phyloP scores from a whole-genome alignment of 2,797 vertebrate species.

The Paratrypauchen microcephalus region DNA sequence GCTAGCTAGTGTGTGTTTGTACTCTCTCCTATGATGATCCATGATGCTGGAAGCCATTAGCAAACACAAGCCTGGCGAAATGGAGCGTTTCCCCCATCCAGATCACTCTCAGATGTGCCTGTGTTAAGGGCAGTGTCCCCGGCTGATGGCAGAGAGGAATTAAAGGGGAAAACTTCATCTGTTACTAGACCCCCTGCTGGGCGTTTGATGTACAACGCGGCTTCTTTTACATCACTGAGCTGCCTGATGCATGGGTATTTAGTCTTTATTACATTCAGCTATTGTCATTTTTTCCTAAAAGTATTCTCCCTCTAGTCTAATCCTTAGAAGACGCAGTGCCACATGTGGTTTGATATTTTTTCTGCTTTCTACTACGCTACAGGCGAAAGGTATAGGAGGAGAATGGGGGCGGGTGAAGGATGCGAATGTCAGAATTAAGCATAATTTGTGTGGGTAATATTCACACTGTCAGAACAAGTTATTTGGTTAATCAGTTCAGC shows the following conservation, averaged over 20 bases:
- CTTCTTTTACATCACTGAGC: conserved; percentile 18
- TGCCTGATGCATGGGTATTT: background rate
- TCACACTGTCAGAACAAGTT: conserved; percentile 47
- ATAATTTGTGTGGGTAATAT: conserved; percentile 25
- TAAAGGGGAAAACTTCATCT: conserved; percentile 15
- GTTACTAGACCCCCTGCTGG: conserved; percentile 29
- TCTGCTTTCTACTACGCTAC: conserved; percentile 14
- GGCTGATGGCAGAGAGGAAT: conserved; percentile 29
- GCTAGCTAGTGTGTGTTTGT: conserved; percentile 39
- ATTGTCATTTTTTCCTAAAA: conserved; percentile 19
- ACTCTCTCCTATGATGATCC: conserved; percentile 60
- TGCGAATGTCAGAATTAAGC: conserved; percentile 30
- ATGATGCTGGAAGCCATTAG: conserved; percentile 80
- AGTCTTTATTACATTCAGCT: conserved; percentile 12
- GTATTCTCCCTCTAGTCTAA: conserved; percentile 4
- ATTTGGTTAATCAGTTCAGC: conserved; percentile 27
- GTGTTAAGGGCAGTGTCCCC: conserved; percentile 56
- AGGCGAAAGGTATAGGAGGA: conserved; percentile 3
- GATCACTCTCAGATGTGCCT: conserved; percentile 80
- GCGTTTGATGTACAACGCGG: conserved; percentile 43
- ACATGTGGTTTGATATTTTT: conserved; percentile 27
- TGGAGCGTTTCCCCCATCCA: conserved; percentile 71
- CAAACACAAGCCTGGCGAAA: conserved; percentile 72
- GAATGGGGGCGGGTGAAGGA: conserved; percentile 18
- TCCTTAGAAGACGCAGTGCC: conserved; percentile 13